A percentile compares a stretch with the other conserved stretches of the same genome.
phyloP scores from a whole-genome alignment of 2,888 invertebrate genomes.

The Caenorhabditis sp. region DNA sequence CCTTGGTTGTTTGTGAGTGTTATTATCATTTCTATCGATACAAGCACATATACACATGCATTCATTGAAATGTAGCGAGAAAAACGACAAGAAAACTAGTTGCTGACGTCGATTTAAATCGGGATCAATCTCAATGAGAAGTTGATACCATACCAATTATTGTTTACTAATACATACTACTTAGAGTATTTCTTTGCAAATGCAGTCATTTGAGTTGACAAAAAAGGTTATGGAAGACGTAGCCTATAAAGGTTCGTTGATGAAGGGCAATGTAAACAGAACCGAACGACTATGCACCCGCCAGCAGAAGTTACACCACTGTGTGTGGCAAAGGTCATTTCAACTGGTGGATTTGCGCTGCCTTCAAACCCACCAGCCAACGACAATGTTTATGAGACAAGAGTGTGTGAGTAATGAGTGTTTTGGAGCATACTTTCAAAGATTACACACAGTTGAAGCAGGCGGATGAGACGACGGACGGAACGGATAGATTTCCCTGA shows the following conservation, averaged over 20 bases:
- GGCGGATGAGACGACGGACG: background rate
- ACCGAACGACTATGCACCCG: constrained; percentile 31
- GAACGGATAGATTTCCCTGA: constrained; percentile 36
- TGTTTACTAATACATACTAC: constrained; percentile 29
- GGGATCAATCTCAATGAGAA: constrained; percentile 56
- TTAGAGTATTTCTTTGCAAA: background rate
- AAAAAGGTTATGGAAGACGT: constrained; percentile 19
- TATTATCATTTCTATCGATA: constrained; percentile 49
- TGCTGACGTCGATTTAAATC: constrained; percentile 44
- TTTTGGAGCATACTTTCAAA: constrained; percentile 59
- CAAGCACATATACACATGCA: constrained; percentile 16
- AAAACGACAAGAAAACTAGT: constrained; percentile 45
- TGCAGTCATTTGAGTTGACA: background rate
- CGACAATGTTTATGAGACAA: constrained; percentile 56
- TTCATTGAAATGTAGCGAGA: constrained; percentile 51
- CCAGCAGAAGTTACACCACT: constrained; percentile 49
- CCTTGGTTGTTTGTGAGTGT: constrained; percentile 27
- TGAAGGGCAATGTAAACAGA: constrained; percentile 52
- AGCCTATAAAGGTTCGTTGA: constrained; percentile 1
- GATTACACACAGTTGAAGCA: constrained; percentile 40
- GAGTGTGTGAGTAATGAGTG: constrained; percentile 60
- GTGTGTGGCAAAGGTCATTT: constrained; percentile 47
- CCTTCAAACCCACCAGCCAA: constrained; percentile 17
- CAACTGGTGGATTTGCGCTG: constrained; percentile 38
- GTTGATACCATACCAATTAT: constrained; percentile 52